Evolutionary conservation across 2,113 vertebrate genomes (phyloP).

Genomic region (Pygoscelis antarcticus): DNA sequence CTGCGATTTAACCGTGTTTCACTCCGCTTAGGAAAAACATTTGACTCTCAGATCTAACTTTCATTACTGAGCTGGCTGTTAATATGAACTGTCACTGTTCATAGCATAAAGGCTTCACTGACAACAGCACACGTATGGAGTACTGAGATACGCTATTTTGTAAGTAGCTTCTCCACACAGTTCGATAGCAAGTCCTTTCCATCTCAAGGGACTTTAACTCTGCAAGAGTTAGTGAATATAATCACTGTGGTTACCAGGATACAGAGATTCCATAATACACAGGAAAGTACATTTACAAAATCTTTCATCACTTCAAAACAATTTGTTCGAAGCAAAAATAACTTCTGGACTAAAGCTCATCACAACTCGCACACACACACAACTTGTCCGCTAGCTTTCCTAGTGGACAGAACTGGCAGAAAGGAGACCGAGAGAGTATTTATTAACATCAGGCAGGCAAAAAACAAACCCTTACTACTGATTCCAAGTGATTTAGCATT

Average conservation of each 20-base stretch:
- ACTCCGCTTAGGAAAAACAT: too few species aligned
- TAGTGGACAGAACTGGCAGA: background rate
- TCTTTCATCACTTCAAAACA: background rate
- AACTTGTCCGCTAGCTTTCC: background rate
- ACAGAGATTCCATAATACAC: background rate
- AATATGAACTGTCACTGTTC: background rate
- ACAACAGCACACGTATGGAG: background rate
- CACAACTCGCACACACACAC: background rate
- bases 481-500: background rate
- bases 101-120: background rate
- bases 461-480: background rate
- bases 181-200: background rate
- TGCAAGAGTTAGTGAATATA: background rate
- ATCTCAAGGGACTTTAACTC: background rate
- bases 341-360: background rate
- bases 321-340: background rate
- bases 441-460: background rate
- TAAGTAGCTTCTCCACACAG: background rate
- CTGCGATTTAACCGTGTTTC: background rate
- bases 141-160: rapidly evolving
- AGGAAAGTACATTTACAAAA: background rate
- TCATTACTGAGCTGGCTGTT: background rate
- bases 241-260: background rate
- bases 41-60: background rate
- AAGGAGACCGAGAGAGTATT: background rate